Evolutionary conservation across 2,888 invertebrate genomes (phyloP).

Genomic region (Drosophila dives): DNA sequence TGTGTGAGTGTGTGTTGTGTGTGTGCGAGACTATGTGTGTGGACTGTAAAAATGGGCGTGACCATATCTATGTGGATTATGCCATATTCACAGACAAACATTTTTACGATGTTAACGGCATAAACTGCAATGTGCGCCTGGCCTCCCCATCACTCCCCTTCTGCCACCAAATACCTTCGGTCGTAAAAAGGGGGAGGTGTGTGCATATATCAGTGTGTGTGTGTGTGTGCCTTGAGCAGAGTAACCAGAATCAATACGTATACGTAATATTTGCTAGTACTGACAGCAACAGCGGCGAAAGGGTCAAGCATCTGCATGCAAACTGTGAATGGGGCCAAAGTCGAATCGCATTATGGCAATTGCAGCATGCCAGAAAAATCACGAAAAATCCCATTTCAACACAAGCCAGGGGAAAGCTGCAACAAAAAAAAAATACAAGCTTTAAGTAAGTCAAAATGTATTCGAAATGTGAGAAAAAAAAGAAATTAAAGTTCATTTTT

Average conservation of each 20-base stretch:
- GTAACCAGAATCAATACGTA: constrained; percentile 45
- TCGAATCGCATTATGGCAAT: constrained; percentile 5
- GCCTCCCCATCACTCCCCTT: background rate
- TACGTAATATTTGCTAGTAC: constrained; percentile 4
- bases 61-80: constrained; percentile 54
- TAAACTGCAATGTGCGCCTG: constrained; percentile 53
- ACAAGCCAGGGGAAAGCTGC: background rate
- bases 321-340: constrained; percentile 6
- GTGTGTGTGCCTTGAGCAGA: constrained; percentile 13
- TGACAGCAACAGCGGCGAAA: constrained; percentile 20
- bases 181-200: background rate
- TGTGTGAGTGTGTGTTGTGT: constrained; percentile 12
- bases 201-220: background rate
- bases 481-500: background rate
- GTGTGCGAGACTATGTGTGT: constrained; percentile 15
- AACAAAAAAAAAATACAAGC: background rate
- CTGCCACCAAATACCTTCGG: background rate
- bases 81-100: constrained; percentile 39
- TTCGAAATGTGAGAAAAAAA: background rate
- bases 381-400: background rate
- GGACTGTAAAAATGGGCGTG: constrained; percentile 34
- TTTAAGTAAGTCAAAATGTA: background rate
- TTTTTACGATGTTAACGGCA: constrained; percentile 72
- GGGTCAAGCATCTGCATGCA: constrained; percentile 24
- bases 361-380: background rate